These are phyloP conservation scores for Ibidorhyncha struthersii DNA, from an alignment of 2,113 vertebrate species.

Conservation along the genomic window DNA sequence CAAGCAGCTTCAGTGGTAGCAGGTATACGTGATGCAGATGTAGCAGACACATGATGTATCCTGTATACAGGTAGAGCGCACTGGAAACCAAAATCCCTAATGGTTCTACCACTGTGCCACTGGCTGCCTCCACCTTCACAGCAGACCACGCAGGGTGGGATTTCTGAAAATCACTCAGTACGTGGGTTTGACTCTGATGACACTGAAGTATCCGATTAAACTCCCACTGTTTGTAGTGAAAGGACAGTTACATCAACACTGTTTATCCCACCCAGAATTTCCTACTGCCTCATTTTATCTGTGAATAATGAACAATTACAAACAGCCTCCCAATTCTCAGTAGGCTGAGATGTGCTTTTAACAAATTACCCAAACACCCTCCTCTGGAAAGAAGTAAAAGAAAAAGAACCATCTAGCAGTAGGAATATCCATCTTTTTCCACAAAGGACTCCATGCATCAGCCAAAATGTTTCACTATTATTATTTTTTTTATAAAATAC, in stretches of 20 bases:
- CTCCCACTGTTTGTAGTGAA: not conserved
- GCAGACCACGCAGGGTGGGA: not conserved
- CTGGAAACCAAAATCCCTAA: not conserved
- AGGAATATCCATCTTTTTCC: not conserved
- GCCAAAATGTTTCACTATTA: not conserved
- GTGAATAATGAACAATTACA: not conserved
- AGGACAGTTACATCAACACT: not conserved
- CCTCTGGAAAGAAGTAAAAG: not conserved
- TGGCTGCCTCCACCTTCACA: not conserved
- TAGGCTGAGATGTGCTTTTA: not conserved
- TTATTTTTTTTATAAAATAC: not conserved
- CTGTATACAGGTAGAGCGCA: not conserved
- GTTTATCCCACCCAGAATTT: not conserved
- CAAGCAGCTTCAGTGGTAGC: not conserved
- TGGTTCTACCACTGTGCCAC: not conserved
- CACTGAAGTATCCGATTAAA: not conserved
- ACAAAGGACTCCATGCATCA: not conserved
- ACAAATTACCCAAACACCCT: not conserved
- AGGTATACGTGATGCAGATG: fast-evolving
- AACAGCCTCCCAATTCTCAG: not conserved
- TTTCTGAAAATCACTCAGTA: not conserved
- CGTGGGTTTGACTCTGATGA: not conserved
- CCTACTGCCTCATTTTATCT: not conserved
- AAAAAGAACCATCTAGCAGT: not conserved
- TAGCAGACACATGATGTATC: fast-evolving